Evolutionary conservation across 1,140 invertebrate genomes (phyloP), one percentile per base, ranked within the genome.

Genomic region (Euglossa dilemma): DNA sequence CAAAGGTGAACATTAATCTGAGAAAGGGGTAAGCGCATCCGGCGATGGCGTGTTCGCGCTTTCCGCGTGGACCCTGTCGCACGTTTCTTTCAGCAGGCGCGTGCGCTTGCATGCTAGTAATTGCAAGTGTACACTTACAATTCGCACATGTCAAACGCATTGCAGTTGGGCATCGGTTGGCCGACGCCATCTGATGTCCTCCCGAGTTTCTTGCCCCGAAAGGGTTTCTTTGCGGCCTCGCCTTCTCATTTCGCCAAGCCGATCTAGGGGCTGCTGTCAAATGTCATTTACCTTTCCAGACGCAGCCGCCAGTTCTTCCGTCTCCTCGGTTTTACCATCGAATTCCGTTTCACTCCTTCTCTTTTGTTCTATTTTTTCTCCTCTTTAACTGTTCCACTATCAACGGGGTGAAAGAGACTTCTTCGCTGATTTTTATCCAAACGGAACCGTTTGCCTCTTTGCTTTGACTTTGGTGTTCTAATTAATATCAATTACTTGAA

Each of bases 1-100:
- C 70, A 70, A 88, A 80, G 87, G 79, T 86, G 81, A 59, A 75
- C 80, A 90, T 88, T 88, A 88, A 87, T 86, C 80, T 83, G 79
- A 73, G 83, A 89, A 86, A 80, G 80, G 84, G 84, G 84, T 83
- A 78, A 79, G 67, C 83, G 78, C 80, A 86, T 89, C 83, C 85
- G 88, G 82, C 83, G 82, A 76, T 89, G 79, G 84, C 84, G 79
- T 90, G 85, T 78, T 86, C 76, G 84, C 85, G 74, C 80, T 84
- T 88, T 86, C 84, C 84, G 69, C 50, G 69, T 71, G 45, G 84
- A 81, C 50, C 74, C 36, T 52, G 72, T 56, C 64, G 82, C 78
- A 61, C 23, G 20, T n/a, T 75, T 67, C 66, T 81, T 80, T 63
- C 71, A 28, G 66, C 72, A 18, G 57, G 43, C 59, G 76, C 76